Conservation (phyloP, 1,140 invertebrate genomes). For the Drosophila tropicalis region DNA sequence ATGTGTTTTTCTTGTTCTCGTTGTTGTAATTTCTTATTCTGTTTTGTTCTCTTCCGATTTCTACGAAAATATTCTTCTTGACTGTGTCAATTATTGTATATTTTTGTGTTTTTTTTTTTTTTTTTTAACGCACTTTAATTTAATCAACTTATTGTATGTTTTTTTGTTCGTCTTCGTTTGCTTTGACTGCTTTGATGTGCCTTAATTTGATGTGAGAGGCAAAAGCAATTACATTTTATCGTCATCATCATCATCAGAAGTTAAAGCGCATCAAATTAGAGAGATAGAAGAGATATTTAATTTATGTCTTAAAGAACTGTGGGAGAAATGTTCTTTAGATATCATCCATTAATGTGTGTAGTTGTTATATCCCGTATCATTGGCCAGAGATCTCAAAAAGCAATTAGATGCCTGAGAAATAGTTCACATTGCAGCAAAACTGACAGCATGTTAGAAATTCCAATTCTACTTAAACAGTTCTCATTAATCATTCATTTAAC, state of each 20-base stretch:
- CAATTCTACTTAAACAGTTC: background rate
- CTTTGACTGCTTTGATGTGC: conserved; percentile 66
- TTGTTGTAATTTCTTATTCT: conserved; percentile 12
- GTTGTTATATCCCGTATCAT: conserved; percentile 34
- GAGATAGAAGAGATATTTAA: conserved; percentile 63
- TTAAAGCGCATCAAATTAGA: conserved; percentile 59
- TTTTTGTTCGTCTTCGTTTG: conserved; percentile 20
- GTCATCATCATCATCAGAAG: conserved; percentile 40
- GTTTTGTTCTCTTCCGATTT: conserved; percentile 50
- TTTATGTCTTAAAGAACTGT: conserved; percentile 75
- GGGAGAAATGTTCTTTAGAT: conserved; percentile 41
- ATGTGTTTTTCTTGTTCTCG: conserved; percentile 25
- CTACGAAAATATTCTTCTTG: conserved; percentile 47
- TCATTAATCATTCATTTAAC: background rate
- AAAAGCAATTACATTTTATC: conserved; percentile 72
- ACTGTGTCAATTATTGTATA: conserved; percentile 64
- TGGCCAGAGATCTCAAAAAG: conserved; percentile 30
- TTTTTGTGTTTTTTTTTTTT: conserved; percentile 16
- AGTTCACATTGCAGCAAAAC: conserved; percentile 5
- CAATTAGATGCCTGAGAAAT: conserved; percentile 47
- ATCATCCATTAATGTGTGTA: background rate
- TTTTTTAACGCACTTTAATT: conserved; percentile 55
- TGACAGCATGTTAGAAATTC: background rate
- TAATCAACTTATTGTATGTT: conserved; percentile 59
- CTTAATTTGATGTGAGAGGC: conserved; percentile 49